Evolutionary conservation across 2,797 vertebrate species (phyloP), one percentile per base, ranked within the genome.

Genomic region (Melanotaenia trifasciata): DNA sequence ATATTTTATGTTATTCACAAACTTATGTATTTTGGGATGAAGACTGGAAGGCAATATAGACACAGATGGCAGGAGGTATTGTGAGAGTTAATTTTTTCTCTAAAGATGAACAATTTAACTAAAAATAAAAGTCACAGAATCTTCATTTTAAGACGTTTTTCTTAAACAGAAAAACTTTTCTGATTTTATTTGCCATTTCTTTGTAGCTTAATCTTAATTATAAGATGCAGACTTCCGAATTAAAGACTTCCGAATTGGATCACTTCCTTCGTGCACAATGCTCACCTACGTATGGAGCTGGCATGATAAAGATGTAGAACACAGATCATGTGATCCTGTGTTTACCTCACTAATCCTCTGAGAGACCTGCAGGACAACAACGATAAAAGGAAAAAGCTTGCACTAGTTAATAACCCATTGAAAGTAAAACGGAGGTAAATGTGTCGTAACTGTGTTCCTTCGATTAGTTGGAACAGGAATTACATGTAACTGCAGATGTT

Each of bases 271-370:
- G 57, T 2, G 38, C 68, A 58, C 32, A 28, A 51, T 7, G 26
- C 60, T 81, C 67, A 69, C 80, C 84, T 79, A 70, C 54, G 80
- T 38, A 69, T 45, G 1, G 45, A 75, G 70, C 70, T 84, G 87
- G 76, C 84, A 58, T 3, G 6, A 35, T 64, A 70, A 73, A 12
- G 75, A 90, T 87, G 74, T 87, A 67, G 88, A 87, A 56, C 80
- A 54, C 2, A 16, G 51, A 78, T 35, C 70, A 65, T 71, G 78
- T 88, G 86, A 85, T 28, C 16, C 66, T 73, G 70, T 91, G 89
- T 89, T 91, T 86, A 88, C 87, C 61, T 78, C 83, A 50, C 74
- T 88, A 80, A 84, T 91, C 87, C 72, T 33, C 45, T 62, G 26
- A 64, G 67, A 77, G 68, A 79, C 61, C 64, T 33, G 11, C 56